Conservation (phyloP, 2,888 invertebrate genomes). For the Tryphoninae sp. region DNA sequence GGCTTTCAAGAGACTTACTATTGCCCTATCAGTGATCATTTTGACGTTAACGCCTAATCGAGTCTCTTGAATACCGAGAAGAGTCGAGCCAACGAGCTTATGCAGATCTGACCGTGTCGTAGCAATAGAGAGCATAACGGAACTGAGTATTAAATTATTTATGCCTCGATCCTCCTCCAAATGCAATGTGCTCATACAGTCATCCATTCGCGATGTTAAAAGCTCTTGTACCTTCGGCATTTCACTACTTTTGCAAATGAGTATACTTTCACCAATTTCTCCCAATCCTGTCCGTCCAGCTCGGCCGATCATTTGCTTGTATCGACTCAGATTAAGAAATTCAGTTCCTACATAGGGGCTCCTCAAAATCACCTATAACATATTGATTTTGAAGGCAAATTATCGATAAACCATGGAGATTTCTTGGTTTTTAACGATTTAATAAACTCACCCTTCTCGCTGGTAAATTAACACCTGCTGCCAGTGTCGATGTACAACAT, state of each 20-base stretch:
- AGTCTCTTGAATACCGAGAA: conserved; percentile 86
- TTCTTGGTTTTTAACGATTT: neutral
- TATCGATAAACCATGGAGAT: neutral
- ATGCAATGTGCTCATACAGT: conserved; percentile 85
- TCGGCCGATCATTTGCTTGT: conserved; percentile 97
- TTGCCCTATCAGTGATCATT: conserved; percentile 80
- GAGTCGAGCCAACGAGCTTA: conserved; percentile 84
- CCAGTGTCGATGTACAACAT: conserved; percentile 97
- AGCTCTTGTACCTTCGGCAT: conserved; percentile 83
- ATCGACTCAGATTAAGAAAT: conserved; percentile 89
- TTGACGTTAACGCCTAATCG: conserved; percentile 81
- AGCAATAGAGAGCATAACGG: conserved; percentile 86
- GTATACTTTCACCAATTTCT: conserved; percentile 91
- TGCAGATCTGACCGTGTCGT: conserved; percentile 83
- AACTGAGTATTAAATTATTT: conserved; percentile 86
- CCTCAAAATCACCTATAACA: conserved; percentile 87
- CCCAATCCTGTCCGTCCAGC: conserved; percentile 96
- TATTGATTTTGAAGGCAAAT: neutral
- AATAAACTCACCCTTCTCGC: conserved; percentile 87
- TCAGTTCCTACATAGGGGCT: conserved; percentile 91
- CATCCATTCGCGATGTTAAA: conserved; percentile 86
- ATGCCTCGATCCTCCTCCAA: conserved; percentile 83
- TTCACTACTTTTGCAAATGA: conserved; percentile 88
- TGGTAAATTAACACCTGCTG: conserved; percentile 98
- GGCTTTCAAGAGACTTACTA: conserved; percentile 81